A percentile compares a stretch with the other conserved stretches of the same genome.
Conservation (phyloP, 1,140 invertebrate genomes). For the Muscidifurax raptorellus region DNA sequence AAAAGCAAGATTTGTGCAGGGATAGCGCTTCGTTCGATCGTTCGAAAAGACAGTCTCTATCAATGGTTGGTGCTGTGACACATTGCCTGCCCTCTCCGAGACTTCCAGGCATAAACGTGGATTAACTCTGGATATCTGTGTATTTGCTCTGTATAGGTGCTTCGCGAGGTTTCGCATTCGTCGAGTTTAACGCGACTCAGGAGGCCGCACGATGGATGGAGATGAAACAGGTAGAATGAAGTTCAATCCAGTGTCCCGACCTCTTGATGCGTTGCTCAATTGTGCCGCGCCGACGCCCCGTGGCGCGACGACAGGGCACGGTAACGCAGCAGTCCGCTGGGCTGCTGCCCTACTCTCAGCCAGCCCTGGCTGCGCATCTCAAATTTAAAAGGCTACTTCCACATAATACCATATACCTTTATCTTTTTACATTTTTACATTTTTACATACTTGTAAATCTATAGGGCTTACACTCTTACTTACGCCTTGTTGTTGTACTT, state of each 20-base stretch:
- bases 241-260: constrained; percentile 72
- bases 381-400: constrained; percentile 70
- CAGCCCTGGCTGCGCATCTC: constrained; percentile 72
- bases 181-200: constrained; percentile 93
- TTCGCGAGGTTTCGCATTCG: constrained; percentile 95
- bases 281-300: constrained; percentile 72
- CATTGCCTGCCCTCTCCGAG: constrained; percentile 76
- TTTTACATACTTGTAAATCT: not conserved
- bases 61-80: constrained; percentile 75
- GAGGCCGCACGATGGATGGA: constrained; percentile 96
- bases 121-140: constrained; percentile 77
- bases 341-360: constrained; percentile 67
- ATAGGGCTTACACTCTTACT: not conserved
- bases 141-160: constrained; percentile 85
- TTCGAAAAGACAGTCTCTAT: constrained; percentile 66
- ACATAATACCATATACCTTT: constrained; percentile 67
- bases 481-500: constrained; percentile 49
- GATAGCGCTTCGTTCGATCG: constrained; percentile 67
- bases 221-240: constrained; percentile 89
- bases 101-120: constrained; percentile 74
- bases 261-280: constrained; percentile 70
- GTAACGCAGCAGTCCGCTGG: constrained; percentile 73
- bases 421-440: constrained; percentile 61
- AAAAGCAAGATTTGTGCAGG: constrained; percentile 55
- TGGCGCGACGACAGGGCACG: constrained; percentile 70